These are phyloP conservation scores for Cyclargus thomasi DNA, from an alignment of 1,140 invertebrate genomes.

Conservation along the genomic window DNA sequence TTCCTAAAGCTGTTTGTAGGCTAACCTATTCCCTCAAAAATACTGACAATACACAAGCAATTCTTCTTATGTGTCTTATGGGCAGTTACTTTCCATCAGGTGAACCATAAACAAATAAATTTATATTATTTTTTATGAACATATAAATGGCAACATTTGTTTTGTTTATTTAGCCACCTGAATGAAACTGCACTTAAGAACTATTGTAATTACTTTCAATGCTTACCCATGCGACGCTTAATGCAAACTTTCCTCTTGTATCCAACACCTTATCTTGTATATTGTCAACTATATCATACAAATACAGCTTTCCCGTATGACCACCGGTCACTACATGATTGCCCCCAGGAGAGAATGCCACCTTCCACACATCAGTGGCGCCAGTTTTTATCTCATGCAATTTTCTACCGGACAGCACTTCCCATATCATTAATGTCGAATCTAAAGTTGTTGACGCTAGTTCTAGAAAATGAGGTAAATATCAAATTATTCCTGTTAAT, in stretches of 20 bases:
- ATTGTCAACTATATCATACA: conserved; percentile 91
- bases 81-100: too few relatives aligned
- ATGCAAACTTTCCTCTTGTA: conserved; percentile 95
- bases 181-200: too few relatives aligned
- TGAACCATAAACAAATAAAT: too few relatives aligned
- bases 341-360: conserved; percentile 94
- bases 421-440: conserved; percentile 93
- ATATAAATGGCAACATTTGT: too few relatives aligned
- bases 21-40: too few relatives aligned
- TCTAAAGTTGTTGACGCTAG: conserved; percentile 95
- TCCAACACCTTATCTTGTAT: conserved; percentile 90
- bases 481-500: too few relatives aligned
- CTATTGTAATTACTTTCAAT: not conserved
- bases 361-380: conserved; percentile 94
- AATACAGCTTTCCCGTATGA: conserved; percentile 92
- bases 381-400: conserved; percentile 90
- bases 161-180: too few relatives aligned
- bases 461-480: conserved; percentile 53
- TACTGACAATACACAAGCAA: too few relatives aligned
- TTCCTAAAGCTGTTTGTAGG: too few relatives aligned
- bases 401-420: conserved; percentile 89
- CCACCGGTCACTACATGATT: conserved; percentile 92
- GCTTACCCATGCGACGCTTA: conserved; percentile 95
- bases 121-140: too few relatives aligned
- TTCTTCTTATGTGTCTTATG: too few relatives aligned